Percentiles rank a stretch among this genome's conserved stretches.
Conservation (phyloP, 2,113 vertebrate species). For the Solea solea region DNA sequence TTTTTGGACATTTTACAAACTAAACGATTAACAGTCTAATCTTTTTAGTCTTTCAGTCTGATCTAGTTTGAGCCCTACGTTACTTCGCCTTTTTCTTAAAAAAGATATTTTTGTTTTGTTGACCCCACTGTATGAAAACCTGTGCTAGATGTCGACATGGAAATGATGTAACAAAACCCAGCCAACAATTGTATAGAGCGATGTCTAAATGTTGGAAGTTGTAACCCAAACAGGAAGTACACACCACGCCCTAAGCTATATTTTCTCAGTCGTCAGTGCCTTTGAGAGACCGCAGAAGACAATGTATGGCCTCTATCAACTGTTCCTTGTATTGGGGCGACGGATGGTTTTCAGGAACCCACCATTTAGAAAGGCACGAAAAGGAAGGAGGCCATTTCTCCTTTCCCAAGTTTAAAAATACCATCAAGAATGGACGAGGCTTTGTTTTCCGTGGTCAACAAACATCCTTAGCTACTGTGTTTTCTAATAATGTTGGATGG, state of each 20-base stretch:
- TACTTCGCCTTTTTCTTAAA: neutral
- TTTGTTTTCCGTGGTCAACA: neutral
- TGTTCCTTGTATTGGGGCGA: slow-evolving; percentile 10
- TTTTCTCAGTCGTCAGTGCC: slow-evolving; percentile 8
- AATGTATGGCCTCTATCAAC: slow-evolving; percentile 37
- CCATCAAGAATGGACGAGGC: neutral
- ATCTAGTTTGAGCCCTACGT: no score
- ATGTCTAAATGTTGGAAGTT: slow-evolving; percentile 16
- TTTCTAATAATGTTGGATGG: neutral
- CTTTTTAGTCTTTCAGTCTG: no score
- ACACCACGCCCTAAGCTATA: slow-evolving; percentile 41
- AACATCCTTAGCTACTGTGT: neutral
- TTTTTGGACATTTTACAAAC: no score
- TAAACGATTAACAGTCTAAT: no score
- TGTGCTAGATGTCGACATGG: neutral
- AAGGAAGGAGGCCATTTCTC: slow-evolving; percentile 41
- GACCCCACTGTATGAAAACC: neutral
- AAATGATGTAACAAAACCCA: neutral
- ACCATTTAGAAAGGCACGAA: slow-evolving; percentile 26
- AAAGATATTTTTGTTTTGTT: neutral
- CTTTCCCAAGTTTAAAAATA: slow-evolving; percentile 34
- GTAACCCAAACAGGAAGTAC: slow-evolving; percentile 60
- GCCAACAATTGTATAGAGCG: slow-evolving; percentile 24
- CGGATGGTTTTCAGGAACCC: slow-evolving; percentile 36
- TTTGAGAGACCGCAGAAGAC: slow-evolving; percentile 16